These are phyloP conservation scores for Sphinx pinastri DNA, from an alignment of 2,888 invertebrate species.

Conservation along the genomic window DNA sequence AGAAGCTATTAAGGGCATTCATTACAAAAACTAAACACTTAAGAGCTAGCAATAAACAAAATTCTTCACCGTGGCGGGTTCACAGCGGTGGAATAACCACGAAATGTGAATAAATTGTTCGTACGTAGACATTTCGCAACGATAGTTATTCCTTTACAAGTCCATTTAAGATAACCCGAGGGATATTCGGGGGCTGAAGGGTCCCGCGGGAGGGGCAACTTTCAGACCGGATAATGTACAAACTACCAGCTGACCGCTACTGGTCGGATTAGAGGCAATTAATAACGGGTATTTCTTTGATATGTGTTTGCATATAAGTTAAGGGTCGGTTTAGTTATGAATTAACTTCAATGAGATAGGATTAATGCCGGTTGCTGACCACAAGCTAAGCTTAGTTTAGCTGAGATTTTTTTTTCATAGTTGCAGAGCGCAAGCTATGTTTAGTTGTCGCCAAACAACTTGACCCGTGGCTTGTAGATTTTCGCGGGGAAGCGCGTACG, in stretches of 20 bases:
- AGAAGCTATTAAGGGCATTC: too few relatives aligned
- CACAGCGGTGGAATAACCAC: neutral
- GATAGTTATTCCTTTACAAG: slow-evolving; percentile 52
- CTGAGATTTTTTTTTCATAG: too few relatives aligned
- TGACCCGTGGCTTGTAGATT: too few relatives aligned
- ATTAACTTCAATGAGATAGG: too few relatives aligned
- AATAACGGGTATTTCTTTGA: slow-evolving; percentile 8
- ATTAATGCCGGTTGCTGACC: too few relatives aligned
- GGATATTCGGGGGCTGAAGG: slow-evolving; percentile 36
- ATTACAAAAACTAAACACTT: too few relatives aligned
- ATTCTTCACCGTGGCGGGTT: neutral
- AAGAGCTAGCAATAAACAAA: neutral
- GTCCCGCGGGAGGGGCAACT: slow-evolving; percentile 7
- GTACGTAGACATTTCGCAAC: slow-evolving; percentile 43
- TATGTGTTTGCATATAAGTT: neutral
- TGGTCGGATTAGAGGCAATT: slow-evolving; percentile 32
- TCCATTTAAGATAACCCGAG: slow-evolving; percentile 61
- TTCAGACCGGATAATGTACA: slow-evolving; percentile 1
- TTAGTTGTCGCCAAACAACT: too few relatives aligned
- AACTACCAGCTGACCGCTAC: slow-evolving; percentile 38
- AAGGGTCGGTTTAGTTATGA: too few relatives aligned
- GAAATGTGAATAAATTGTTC: slow-evolving; percentile 37
- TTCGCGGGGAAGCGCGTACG: too few relatives aligned
- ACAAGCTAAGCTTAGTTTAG: too few relatives aligned
- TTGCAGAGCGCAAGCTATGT: too few relatives aligned